These are phyloP conservation scores for Drosophila barbarae DNA, from an alignment of 2,888 invertebrate species.

Conservation along the genomic window DNA sequence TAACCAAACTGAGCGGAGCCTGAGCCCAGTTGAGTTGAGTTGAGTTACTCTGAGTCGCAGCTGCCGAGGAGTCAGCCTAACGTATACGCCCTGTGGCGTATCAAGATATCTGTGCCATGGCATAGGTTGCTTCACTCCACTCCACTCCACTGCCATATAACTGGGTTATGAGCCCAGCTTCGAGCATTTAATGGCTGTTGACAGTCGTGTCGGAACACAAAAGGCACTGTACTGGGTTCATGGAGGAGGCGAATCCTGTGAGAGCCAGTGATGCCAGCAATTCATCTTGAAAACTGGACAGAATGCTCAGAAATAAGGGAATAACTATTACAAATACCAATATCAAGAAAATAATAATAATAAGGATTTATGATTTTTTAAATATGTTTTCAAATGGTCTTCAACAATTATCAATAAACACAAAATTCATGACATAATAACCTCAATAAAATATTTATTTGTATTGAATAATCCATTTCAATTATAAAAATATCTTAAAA, in stretches of 20 bases:
- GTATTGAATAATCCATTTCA: background rate
- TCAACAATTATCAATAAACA: background rate
- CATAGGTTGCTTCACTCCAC: conserved; percentile 50
- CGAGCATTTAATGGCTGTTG: conserved; percentile 75
- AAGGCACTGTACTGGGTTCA: conserved; percentile 13
- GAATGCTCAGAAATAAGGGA: background rate
- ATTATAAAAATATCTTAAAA: background rate
- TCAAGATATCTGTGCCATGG: conserved; percentile 63
- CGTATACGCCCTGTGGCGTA: conserved; percentile 35
- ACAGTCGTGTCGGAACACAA: conserved; percentile 72
- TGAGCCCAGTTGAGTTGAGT: conserved; percentile 8
- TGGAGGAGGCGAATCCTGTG: background rate
- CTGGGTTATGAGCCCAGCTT: conserved; percentile 68
- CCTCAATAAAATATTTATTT: background rate
- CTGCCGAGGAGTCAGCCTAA: conserved; percentile 46
- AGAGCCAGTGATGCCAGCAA: conserved; percentile 1
- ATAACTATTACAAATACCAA: background rate
- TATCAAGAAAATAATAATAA: too few species aligned
- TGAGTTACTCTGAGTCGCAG: conserved; percentile 36
- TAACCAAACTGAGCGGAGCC: conserved; percentile 11
- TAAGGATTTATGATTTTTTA: background rate
- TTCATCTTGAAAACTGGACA: background rate
- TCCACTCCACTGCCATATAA: conserved; percentile 36
- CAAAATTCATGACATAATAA: background rate
- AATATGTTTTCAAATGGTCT: background rate